Percentiles rank a stretch among this genome's conserved stretches.
These are phyloP conservation scores for Pseudachorutes palmiensis DNA, from an alignment of 1,140 invertebrate genomes.

Conservation along the genomic window DNA sequence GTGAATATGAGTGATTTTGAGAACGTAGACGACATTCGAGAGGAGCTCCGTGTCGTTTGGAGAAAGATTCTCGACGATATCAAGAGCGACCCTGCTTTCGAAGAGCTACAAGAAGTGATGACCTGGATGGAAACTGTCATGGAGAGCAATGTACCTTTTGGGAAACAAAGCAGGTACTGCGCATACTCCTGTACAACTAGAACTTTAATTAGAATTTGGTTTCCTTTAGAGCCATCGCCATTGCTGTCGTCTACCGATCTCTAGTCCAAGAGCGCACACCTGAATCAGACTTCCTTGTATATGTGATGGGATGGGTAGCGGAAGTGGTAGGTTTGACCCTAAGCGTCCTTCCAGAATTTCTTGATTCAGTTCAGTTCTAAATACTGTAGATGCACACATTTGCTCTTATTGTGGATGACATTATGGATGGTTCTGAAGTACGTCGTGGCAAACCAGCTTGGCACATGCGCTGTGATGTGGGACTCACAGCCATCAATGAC, in stretches of 20 bases:
- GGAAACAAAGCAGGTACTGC: slow-evolving; percentile 1
- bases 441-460: slow-evolving; percentile 54
- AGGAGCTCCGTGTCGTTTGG: neutral
- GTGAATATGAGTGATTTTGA: neutral
- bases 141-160: neutral
- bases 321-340: neutral
- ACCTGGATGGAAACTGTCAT: neutral
- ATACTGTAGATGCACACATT: slow-evolving; percentile 47
- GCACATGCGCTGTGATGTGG: slow-evolving; percentile 51
- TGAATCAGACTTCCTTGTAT: neutral
- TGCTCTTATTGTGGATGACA: slow-evolving; percentile 54
- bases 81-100: neutral
- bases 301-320: neutral
- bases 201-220: neutral
- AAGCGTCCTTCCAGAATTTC: neutral
- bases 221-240: neutral
- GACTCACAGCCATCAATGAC: slow-evolving; percentile 55
- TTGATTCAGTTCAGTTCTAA: neutral
- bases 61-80: neutral
- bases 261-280: neutral
- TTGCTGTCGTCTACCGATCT: neutral
- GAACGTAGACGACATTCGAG: neutral
- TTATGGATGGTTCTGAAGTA: slow-evolving; percentile 55
- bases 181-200: neutral
- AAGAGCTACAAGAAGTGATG: neutral